Evolutionary conservation across 1,140 invertebrate genomes (phyloP).

Genomic region (Drosophila sproati): DNA sequence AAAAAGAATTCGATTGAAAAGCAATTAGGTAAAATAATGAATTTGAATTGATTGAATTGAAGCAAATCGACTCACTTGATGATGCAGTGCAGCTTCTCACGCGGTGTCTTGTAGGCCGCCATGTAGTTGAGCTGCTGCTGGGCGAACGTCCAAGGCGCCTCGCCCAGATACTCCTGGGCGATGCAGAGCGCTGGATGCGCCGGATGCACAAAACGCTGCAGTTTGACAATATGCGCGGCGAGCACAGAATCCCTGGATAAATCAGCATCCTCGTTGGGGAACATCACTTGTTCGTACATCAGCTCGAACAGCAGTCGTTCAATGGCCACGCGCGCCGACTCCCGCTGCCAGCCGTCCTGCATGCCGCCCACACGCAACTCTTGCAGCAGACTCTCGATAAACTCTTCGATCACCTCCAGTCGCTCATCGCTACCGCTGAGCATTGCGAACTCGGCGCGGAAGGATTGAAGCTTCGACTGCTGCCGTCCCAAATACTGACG

Average conservation of each 20-base stretch:
- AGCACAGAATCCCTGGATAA: constrained; percentile 95
- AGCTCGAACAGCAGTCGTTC: constrained; percentile 93
- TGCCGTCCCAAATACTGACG: constrained; percentile 90
- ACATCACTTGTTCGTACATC: constrained; percentile 96
- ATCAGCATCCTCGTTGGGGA: constrained; percentile 98
- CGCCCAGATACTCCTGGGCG: constrained; percentile 92
- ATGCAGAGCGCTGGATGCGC: constrained; percentile 93
- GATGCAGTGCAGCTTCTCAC: constrained; percentile 95
- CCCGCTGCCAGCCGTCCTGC: constrained; percentile 89
- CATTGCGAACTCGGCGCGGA: constrained; percentile 91
- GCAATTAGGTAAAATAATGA: not conserved
- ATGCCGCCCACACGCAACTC: constrained; percentile 66
- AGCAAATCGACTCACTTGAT: constrained; percentile 64
- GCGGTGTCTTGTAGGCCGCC: constrained; percentile 96
- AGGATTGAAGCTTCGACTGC: constrained; percentile 88
- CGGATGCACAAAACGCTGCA: constrained; percentile 92
- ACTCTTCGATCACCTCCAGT: constrained; percentile 89
- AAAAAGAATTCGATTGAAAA: not conserved
- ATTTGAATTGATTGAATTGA: no score
- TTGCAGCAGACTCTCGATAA: constrained; percentile 85
- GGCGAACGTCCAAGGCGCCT: constrained; percentile 98
- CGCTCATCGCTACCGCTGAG: constrained; percentile 93
- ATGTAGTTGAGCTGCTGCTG: constrained; percentile 96
- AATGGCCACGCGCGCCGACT: constrained; percentile 89
- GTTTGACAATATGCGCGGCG: constrained; percentile 94